phyloP scores from a whole-genome alignment of 2,797 vertebrate genomes.

The Typhlichthys subterraneus region DNA sequence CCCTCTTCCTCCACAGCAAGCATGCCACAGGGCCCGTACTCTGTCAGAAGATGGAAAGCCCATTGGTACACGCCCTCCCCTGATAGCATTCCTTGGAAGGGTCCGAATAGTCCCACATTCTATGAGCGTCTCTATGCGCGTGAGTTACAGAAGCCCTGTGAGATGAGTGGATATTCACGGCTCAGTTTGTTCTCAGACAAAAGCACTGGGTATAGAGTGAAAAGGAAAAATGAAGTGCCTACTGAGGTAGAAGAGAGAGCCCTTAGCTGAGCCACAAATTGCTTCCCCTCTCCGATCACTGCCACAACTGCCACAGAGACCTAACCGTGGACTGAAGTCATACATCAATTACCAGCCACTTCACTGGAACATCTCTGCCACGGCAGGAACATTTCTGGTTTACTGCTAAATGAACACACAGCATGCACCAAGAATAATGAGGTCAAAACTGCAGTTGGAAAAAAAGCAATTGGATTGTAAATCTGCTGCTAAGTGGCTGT shows the following conservation, averaged over 20 bases:
- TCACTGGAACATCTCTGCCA: constrained; percentile 52
- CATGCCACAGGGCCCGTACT: constrained; percentile 23
- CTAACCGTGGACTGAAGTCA: constrained; percentile 55
- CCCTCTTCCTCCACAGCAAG: constrained; percentile 24
- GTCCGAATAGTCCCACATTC: constrained; percentile 31
- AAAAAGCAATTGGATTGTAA: constrained; percentile 53
- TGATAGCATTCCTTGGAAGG: constrained; percentile 42
- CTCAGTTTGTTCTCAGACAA: constrained; percentile 67
- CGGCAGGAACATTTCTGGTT: constrained; percentile 57
- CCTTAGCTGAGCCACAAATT: constrained; percentile 66
- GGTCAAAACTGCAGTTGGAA: constrained; percentile 35
- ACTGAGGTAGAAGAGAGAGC: constrained; percentile 54
- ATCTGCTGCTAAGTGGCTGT: constrained; percentile 53
- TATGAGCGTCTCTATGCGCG: constrained; percentile 33
- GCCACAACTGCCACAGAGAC: constrained; percentile 49
- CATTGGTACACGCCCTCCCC: constrained; percentile 36
- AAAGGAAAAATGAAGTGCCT: constrained; percentile 62
- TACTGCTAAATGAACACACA: constrained; percentile 48
- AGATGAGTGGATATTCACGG: constrained; percentile 59
- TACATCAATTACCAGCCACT: constrained; percentile 66
- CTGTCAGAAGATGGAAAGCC: constrained; percentile 40
- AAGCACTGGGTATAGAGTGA: constrained; percentile 55
- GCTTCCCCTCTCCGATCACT: constrained; percentile 60
- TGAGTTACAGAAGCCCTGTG: constrained; percentile 42
- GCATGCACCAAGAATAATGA: constrained; percentile 33